Conservation (phyloP, 2,888 invertebrate species). For the Drosophila flavopinicola region DNA sequence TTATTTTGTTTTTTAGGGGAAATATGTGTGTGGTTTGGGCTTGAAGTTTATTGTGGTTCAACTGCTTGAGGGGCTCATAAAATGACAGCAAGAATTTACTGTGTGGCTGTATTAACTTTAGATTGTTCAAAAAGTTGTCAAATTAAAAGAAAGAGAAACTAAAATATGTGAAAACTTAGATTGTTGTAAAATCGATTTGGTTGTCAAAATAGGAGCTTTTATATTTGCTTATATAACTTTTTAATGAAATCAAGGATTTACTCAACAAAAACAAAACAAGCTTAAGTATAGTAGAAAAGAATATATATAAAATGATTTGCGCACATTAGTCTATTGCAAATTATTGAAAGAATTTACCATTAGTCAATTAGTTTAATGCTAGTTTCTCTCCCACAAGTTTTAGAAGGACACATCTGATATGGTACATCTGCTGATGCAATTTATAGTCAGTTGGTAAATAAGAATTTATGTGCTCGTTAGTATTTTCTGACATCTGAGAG, state of each 20-base stretch:
- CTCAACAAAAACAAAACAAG: no score
- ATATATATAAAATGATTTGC: no score
- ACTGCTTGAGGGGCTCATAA: slow-evolving; percentile 23
- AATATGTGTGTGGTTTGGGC: slow-evolving; percentile 31
- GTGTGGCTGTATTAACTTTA: slow-evolving; percentile 3
- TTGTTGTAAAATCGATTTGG: no score
- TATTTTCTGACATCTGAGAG: no score
- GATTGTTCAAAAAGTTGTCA: slow-evolving; percentile 1
- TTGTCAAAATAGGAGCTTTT: no score
- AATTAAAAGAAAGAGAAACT: neutral
- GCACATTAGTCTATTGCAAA: neutral
- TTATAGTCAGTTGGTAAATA: neutral
- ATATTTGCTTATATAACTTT: no score
- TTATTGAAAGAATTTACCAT: neutral
- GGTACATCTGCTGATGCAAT: neutral
- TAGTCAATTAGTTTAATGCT: no score
- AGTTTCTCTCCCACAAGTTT: no score
- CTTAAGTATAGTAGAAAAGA: no score
- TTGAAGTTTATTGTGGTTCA: slow-evolving; percentile 52
- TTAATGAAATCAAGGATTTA: no score
- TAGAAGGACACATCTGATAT: no score
- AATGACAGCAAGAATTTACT: slow-evolving; percentile 25
- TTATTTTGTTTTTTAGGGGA: slow-evolving; percentile 6
- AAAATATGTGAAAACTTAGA: neutral
- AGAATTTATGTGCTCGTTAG: neutral